Evolutionary conservation across 2,113 vertebrate species (phyloP), one percentile per base, ranked within the genome.

Genomic region (Megalops atlanticus): DNA sequence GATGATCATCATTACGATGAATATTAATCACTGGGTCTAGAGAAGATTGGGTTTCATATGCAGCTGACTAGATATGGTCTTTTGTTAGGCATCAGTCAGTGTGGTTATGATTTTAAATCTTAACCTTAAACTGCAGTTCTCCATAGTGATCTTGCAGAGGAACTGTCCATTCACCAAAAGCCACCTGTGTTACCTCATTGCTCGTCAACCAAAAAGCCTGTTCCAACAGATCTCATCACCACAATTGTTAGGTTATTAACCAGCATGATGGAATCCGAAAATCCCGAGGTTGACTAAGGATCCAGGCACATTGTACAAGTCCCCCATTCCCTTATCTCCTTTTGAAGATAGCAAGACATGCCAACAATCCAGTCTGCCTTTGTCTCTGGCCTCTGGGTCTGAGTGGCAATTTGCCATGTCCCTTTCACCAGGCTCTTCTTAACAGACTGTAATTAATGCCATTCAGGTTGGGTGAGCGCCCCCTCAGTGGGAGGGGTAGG

Each of bases 391-490:
- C 69, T 73, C 69, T 27, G 14, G 5, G 81, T 76, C 54, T 27
- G 47, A 24, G 16, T 73, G 81, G 81, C 70, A 74, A 58, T n/a
- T 52, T 45, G 76, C 81, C 81, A 78, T 68, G 21, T 78, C 40
- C 45, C 70, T 74, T 82, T 78, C 76, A 79, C 74, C 79, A 38
- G 52, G 31, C 39, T 38, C 77, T 76, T 78, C 69, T 78, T 79
- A 58, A 82, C 78, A 58, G 81, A 76, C 72, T 64, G 68, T 79
- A 82, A 82, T 82, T 79, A 82, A 82, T 74, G 45, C 81, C 40
- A 54, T 74, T 82, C 70, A 31, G 76, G 69, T 82, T 82, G 47
- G 74, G 15, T 36, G 70, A 82, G 76, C 79, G 76, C 70, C 69
- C 81, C 58, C 47, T 47, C n/a, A 24, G 24, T 18, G n/a, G 43